Conservation (phyloP, 2,888 invertebrate species). For the Idaea straminata region DNA sequence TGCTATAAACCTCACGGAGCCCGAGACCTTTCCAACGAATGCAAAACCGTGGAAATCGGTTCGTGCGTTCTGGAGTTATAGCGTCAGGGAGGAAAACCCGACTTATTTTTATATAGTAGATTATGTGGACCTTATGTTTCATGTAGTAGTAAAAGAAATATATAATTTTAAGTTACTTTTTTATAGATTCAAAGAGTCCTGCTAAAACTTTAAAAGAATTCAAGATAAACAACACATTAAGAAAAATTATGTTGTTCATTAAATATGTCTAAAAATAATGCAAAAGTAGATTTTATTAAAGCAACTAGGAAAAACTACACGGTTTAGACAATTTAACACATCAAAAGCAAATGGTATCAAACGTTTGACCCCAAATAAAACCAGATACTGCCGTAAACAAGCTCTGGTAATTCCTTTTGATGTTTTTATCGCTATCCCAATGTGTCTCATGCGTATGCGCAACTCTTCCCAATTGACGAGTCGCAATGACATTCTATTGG, state of each 20-base stretch:
- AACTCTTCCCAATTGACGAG: conserved; percentile 50
- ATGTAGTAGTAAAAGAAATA: not conserved
- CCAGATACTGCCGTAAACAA: conserved; percentile 57
- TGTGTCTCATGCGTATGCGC: conserved; percentile 34
- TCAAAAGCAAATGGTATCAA: conserved; percentile 64
- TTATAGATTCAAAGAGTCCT: not conserved
- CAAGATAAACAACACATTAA: not conserved
- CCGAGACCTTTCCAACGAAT: too few relatives aligned
- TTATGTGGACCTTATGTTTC: too few relatives aligned
- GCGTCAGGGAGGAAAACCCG: too few relatives aligned
- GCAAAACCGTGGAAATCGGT: too few relatives aligned
- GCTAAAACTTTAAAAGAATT: not conserved
- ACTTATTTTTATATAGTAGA: too few relatives aligned
- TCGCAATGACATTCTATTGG: conserved; percentile 39
- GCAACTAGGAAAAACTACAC: conserved; percentile 29
- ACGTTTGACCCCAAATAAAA: conserved; percentile 65
- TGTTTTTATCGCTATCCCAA: conserved; percentile 48
- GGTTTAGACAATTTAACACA: conserved; percentile 56
- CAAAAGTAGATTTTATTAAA: conserved; percentile 6
- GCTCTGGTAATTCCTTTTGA: conserved; percentile 51
- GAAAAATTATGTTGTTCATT: not conserved
- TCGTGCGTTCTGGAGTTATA: too few relatives aligned
- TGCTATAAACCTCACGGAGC: too few relatives aligned
- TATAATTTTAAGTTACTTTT: not conserved
- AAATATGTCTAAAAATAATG: conserved; percentile 10